Base-by-base conservation (phyloP, 2,888 invertebrate genomes). In the Trichogramma dendrolimi region DNA sequence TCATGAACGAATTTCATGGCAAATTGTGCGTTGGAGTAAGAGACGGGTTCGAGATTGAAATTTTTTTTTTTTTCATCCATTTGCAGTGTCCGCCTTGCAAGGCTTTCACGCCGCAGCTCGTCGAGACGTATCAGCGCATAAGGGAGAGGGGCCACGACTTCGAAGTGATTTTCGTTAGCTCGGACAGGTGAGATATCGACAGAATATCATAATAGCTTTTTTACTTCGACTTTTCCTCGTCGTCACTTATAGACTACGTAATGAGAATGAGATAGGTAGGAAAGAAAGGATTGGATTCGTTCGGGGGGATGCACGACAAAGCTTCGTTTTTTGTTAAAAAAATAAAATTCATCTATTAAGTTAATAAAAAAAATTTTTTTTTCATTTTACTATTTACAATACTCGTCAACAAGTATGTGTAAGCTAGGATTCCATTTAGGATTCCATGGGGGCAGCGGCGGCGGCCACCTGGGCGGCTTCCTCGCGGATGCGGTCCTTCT, bases 401-500 rank as follows among this genome's bases (percentile, higher is more conserved):
- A 27, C 27, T 27, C 27, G 27, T 27, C 27, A 27, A 27, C 27
- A 3, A 27, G 27, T 27, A 27, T 2, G 27, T 27, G 3, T 27
- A 2, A 27, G 27, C 2, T 27, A 27, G 27, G 27, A 27, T 27
- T 27, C 27, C 27, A 2, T 27, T 27, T 27, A 27, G 27, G 27
- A 27, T 27, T 27, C 27, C 27, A 27, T 27, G 27, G 75, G 64
- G 52, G 75, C n/a, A n/a, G n/a, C 70, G 4, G 72, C 70, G n/a
- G 74, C 67, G 0, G 77, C 69, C 11, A 87, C 81, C 56, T 86
- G 86, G 8, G 89, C 88, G 63, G 88, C 87, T 76, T 92, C 92
- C 77, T 93, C 93, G 76, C 91, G 90, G 73, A 92, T 83, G 67
- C 92, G 87, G 80, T 96, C 94, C 81, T 96, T 96, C 84, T 96